These are phyloP conservation scores for Bombus polaris DNA, from an alignment of 1,140 invertebrate genomes.

Conservation along the genomic window DNA sequence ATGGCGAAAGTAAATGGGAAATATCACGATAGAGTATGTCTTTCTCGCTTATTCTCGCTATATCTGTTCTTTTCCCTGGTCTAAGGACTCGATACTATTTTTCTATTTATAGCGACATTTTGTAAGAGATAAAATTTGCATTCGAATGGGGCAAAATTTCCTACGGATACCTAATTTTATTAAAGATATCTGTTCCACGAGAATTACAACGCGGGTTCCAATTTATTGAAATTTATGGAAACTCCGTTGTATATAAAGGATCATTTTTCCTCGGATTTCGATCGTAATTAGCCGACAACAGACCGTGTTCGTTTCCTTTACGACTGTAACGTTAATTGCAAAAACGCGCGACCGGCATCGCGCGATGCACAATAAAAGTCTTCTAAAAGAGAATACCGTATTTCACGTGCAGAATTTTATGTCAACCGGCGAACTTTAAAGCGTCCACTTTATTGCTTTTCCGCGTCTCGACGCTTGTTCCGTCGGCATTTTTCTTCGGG, in stretches of 20 bases:
- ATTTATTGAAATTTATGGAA: not conserved
- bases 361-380: slow-evolving; percentile 21
- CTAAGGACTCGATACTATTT: too few species aligned
- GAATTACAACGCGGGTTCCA: not conserved
- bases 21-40: too few species aligned
- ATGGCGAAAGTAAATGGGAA: too few species aligned
- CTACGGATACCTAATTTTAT: not conserved
- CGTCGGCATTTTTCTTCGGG: slow-evolving; percentile 15
- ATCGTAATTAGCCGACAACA: slow-evolving; percentile 32
- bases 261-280: not conserved
- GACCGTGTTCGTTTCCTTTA: slow-evolving; percentile 2
- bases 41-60: too few species aligned
- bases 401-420: slow-evolving; percentile 16
- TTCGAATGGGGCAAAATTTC: not conserved
- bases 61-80: too few species aligned
- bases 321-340: slow-evolving; percentile 12
- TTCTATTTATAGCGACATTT: too few species aligned
- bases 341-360: not conserved
- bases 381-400: slow-evolving; percentile 2
- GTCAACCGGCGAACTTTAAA: not conserved
- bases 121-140: too few species aligned
- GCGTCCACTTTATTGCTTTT: slow-evolving; percentile 22
- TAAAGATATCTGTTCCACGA: not conserved
- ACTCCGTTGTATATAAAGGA: not conserved
- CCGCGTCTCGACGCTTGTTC: not conserved